phyloP scores from a whole-genome alignment of 2,797 vertebrate species.

The Sebastes glaucus region DNA sequence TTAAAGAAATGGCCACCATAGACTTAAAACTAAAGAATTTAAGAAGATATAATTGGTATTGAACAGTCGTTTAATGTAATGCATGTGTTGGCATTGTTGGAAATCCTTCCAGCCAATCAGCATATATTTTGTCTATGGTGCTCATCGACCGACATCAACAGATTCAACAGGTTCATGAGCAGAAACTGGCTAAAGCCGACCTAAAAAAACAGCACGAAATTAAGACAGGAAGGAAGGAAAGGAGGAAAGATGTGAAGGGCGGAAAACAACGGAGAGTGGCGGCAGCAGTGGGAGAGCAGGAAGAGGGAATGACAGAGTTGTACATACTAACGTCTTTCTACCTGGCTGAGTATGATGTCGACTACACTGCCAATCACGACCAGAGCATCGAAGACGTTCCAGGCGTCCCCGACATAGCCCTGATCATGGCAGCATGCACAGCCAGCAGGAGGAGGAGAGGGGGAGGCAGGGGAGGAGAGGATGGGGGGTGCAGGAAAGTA shows the following conservation, averaged over 20 bases:
- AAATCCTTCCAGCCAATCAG: not conserved
- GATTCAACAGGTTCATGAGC: conserved; percentile 20
- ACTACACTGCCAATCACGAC: conserved; percentile 99
- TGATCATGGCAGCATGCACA: conserved; percentile 88
- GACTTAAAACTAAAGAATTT: conserved; percentile 1
- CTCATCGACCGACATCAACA: conserved; percentile 7
- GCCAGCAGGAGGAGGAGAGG: conserved; percentile 49
- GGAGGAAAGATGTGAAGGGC: conserved; percentile 22
- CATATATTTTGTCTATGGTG: conserved; percentile 11
- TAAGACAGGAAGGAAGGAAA: conserved; percentile 22
- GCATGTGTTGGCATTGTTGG: not conserved
- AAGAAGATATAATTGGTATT: not conserved
- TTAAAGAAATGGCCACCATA: conserved; percentile 5
- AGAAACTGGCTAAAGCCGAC: conserved; percentile 8
- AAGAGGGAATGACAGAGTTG: conserved; percentile 59
- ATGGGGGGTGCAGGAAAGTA: conserved; percentile 7
- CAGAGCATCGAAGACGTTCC: conserved; percentile 99
- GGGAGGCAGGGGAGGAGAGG: conserved; percentile 1
- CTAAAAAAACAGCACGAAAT: conserved; percentile 7
- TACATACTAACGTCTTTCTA: conserved; percentile 83
- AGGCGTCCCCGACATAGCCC: conserved; percentile 99
- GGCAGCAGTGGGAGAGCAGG: conserved; percentile 31
- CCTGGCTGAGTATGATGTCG: conserved; percentile 99
- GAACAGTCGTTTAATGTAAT: not conserved
- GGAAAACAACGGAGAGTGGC: conserved; percentile 13